Conservation (phyloP, 2,113 vertebrate genomes). For the Phaetusa simplex region DNA sequence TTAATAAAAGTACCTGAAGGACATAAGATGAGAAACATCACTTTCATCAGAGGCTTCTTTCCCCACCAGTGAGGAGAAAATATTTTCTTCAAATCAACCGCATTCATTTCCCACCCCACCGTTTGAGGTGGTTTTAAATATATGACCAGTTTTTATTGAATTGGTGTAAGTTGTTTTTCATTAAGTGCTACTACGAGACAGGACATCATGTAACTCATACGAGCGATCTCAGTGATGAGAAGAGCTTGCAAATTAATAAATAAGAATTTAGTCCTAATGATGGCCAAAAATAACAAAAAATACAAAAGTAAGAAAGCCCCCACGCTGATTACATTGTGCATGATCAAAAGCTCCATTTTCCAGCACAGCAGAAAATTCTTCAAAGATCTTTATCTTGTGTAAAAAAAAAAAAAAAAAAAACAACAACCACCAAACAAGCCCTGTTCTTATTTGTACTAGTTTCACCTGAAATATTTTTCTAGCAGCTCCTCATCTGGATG, state of each 20-base stretch:
- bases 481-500: accelerated
- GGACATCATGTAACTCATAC: accelerated
- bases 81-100: not conserved
- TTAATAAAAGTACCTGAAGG: not conserved
- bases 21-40: not conserved
- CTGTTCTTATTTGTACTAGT: not conserved
- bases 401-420: not conserved
- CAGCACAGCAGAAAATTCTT: not conserved
- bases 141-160: not conserved
- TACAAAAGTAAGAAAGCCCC: not conserved
- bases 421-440: too few relatives aligned
- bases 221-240: not conserved
- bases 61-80: not conserved
- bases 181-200: not conserved
- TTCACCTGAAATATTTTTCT: not conserved
- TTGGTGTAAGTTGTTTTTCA: not conserved
- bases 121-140: accelerated
- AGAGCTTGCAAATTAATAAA: not conserved
- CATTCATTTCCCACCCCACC: not conserved
- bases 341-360: not conserved
- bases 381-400: not conserved
- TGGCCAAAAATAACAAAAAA: not conserved
- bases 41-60: not conserved
- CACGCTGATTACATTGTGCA: not conserved
- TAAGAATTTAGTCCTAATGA: not conserved